Percentiles rank a stretch among this genome's conserved stretches.
Conservation (phyloP, 2,797 vertebrate species). For the Paguma larvata region DNA sequence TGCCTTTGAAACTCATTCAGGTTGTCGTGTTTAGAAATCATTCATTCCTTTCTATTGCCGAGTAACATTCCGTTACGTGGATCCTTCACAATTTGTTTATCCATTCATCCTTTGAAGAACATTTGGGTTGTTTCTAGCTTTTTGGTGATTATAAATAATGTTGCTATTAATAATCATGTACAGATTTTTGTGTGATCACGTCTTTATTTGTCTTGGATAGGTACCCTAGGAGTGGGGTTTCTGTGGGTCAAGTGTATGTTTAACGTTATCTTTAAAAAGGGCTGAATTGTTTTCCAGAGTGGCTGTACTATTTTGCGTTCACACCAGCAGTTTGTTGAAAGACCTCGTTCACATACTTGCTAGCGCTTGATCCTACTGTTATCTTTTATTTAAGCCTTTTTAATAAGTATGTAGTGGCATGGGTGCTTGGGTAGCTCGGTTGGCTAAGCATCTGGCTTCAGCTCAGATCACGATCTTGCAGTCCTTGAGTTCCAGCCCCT, state of each 20-base stretch:
- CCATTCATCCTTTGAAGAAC: not conserved
- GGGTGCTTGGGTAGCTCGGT: too few relatives aligned
- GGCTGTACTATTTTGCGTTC: not conserved
- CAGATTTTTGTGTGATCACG: not conserved
- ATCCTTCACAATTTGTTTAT: not conserved
- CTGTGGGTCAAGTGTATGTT: not conserved
- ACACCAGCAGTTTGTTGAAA: not conserved
- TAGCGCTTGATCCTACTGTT: not conserved
- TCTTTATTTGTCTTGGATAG: not conserved
- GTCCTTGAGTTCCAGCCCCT: too few relatives aligned
- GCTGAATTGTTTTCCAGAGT: not conserved
- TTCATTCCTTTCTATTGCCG: not conserved
- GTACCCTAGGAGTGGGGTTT: not conserved
- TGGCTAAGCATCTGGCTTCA: too few relatives aligned
- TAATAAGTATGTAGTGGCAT: not conserved
- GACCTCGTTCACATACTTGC: not conserved
- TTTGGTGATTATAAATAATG: slow-evolving; percentile 13
- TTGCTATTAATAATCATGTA: not conserved
- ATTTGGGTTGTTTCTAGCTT: not conserved
- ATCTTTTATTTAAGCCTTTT: not conserved
- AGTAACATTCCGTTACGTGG: not conserved
- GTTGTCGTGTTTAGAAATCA: not conserved
- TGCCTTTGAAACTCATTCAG: not conserved
- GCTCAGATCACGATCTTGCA: too few relatives aligned
- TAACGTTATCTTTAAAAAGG: not conserved